Evolutionary conservation across 1,140 invertebrate genomes (phyloP), one percentile per base, ranked within the genome.

Genomic region (Cherax quadricarinatus): DNA sequence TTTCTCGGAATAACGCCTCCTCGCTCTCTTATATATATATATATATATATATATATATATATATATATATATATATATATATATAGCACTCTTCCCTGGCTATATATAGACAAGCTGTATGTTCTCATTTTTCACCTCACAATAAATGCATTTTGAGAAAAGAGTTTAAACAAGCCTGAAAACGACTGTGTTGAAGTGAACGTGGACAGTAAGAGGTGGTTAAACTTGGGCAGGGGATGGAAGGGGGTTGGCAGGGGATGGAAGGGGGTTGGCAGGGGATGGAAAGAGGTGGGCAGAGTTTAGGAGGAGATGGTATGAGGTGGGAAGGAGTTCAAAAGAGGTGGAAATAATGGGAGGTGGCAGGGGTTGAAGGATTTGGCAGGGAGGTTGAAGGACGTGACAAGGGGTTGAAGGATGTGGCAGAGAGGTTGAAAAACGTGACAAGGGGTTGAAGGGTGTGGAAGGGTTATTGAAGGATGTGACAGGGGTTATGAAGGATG

Each of bases 111-210:
- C 30, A 12, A 21, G n/a, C 24, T 75, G 30, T n/a, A 75, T 75
- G 70, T 75, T 24, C 3, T 75, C 70, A 75, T 75, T 75, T 75
- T 75, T 75, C n/a, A 30, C 24, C 24, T 75, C 6, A 30, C 70
- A 75, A 75, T 75, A 75, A 75, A 75, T 75, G 70, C 30, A 75
- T 75, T 75, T 75, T 21, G n/a, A 75, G 70, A 75, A 75, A 5
- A 75, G 70, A 7, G 70, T 75, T 75, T 75, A 24, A 75, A 75
- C 70, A 75, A 75, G 6, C 18, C 70, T 30, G n/a, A n/a, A 1
- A 21, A 21, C 62, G 12, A 18, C 16, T 5, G 62, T 66, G 62
- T 66, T 9, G 57, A 60, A 10, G 16, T 60, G 9, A 60, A 60
- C 57, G 14, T 70, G 66, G 66, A 12, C 14, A 70, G 21, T 18